Conservation (phyloP, 2,113 vertebrate genomes). For the Poeciliopsis retropinna region DNA sequence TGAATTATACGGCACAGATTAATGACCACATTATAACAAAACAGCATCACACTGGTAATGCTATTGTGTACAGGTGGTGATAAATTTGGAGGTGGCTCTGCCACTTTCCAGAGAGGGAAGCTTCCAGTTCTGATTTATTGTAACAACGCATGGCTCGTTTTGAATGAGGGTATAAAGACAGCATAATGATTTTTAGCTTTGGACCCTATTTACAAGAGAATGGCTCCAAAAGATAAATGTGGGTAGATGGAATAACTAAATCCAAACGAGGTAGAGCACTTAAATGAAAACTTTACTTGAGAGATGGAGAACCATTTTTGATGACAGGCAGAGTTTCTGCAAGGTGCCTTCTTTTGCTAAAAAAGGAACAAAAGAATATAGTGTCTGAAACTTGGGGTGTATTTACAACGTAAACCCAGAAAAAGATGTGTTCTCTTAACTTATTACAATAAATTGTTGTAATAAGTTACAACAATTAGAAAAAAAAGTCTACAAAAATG, state of each 20-base stretch:
- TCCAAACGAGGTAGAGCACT: background rate
- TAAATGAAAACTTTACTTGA: background rate
- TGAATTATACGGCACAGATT: background rate
- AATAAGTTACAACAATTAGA: no score
- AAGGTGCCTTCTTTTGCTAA: no score
- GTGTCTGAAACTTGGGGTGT: no score
- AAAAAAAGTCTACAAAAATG: no score
- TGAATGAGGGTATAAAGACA: background rate
- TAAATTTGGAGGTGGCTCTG: background rate
- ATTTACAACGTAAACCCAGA: no score
- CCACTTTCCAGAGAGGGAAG: background rate
- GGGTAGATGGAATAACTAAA: background rate
- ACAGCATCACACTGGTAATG: background rate
- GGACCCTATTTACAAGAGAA: background rate
- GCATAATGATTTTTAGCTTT: background rate
- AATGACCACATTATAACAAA: background rate
- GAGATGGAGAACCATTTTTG: no score
- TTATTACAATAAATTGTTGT: no score
- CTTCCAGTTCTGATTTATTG: no score
- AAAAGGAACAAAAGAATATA: no score
- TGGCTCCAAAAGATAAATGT: background rate
- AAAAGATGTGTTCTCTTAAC: no score
- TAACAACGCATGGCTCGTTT: background rate
- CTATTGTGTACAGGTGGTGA: background rate
- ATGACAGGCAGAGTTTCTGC: no score